These are phyloP conservation scores for Andrena haemorrhoa DNA, from an alignment of 2,888 invertebrate genomes.

Conservation along the genomic window DNA sequence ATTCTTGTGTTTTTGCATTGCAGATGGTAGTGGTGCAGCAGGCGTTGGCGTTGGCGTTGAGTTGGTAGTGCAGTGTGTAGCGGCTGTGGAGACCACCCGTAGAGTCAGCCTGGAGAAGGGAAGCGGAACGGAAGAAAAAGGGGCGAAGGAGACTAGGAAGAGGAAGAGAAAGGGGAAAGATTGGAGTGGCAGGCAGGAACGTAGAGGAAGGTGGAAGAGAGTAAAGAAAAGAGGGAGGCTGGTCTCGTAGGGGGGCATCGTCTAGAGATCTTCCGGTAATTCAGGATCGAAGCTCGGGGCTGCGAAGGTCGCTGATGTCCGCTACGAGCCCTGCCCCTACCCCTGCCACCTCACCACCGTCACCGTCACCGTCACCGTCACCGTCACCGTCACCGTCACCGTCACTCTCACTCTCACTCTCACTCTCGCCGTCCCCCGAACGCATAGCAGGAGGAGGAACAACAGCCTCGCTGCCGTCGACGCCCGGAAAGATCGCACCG, in stretches of 20 bases:
- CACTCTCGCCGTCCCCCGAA: constrained; percentile 38
- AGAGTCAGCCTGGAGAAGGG: constrained; percentile 26
- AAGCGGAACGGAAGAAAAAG: constrained; percentile 33
- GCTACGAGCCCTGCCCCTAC: constrained; percentile 76
- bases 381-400: constrained; percentile 34
- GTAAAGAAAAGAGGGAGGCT: constrained; percentile 29
- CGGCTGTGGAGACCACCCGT: constrained; percentile 37
- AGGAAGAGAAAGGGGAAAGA: constrained; percentile 1
- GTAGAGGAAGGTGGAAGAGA: constrained; percentile 5
- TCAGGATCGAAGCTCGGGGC: constrained; percentile 55
- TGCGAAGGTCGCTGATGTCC: constrained; percentile 81
- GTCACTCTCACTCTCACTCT: not conserved
- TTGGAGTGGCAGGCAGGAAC: not conserved
- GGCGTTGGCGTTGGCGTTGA: constrained; percentile 20
- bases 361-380: constrained; percentile 8
- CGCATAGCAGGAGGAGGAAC: constrained; percentile 28
- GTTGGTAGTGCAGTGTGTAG: constrained; percentile 53
- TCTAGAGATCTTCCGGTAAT: constrained; percentile 50
- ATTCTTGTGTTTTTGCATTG: constrained; percentile 46
- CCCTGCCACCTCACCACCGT: constrained; percentile 50
- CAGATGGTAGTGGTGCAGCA: constrained; percentile 68
- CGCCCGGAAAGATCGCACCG: constrained; percentile 6
- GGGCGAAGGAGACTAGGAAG: not conserved
- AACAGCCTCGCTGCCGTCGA: not conserved
- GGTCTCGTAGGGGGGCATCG: constrained; percentile 48